Evolutionary conservation across 2,113 vertebrate species (phyloP), one percentile per base, ranked within the genome.

Genomic region (Mola mola): DNA sequence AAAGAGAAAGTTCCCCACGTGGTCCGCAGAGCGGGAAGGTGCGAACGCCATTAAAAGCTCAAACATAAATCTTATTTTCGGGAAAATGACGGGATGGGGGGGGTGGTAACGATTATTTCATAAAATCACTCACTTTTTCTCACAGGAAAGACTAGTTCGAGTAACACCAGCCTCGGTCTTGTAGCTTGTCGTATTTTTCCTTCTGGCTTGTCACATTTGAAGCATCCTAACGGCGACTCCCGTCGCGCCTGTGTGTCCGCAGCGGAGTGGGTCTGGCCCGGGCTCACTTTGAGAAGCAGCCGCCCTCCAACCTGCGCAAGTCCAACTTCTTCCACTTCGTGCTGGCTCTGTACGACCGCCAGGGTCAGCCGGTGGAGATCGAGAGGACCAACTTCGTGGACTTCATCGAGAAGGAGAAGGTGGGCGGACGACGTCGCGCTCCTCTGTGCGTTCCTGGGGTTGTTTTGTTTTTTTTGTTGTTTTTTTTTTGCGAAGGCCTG

Each of bases 261-360:
- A 98, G 97, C 83, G 97, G 97, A 87, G 95, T 99, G 90, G 96
- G 95, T 82, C 94, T 99, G 89, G 96, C 96, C 91, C 94, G 97
- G 89, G 97, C 97, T 76, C 97, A 99, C 93, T 99, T 99, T 87
- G 97, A 99, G 94, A 99, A 99, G 91, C 97, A 99, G 89, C 97
- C 97, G 71, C 97, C 97, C 58, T 97, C 96, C 87, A 99, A 98
- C 88, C 94, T 98, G 79, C 91, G 97, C 60, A 99, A 99, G 89
- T 99, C 97, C 93, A 99, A 99, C 95, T 98, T 98, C 92, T 98
- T 99, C 93, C 97, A 98, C 94, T 98, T 99, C 90, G 96, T 98
- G 75, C 88, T 99, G 91, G 97, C 97, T 59, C 91, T 98, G 52
- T 99, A 99, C 83, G 97, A 99, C 93, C 93, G 96, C 50, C 96